phyloP scores from a whole-genome alignment of 2,113 vertebrate genomes.

The Poeciliopsis retropinna region DNA sequence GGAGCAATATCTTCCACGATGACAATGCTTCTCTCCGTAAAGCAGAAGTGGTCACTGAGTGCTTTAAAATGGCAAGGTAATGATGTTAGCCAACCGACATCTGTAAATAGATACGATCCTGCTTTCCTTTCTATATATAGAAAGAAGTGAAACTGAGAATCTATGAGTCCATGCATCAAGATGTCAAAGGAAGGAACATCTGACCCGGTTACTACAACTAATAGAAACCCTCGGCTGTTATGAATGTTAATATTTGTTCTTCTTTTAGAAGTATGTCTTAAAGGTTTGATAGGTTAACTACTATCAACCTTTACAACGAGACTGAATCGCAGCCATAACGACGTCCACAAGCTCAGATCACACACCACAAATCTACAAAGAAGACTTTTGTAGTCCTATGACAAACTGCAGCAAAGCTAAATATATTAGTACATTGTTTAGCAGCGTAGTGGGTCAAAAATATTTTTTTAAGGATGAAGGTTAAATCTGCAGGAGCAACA shows the following conservation, averaged over 20 bases:
- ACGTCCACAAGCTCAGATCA: slow-evolving; percentile 49
- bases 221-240: slow-evolving; percentile 29
- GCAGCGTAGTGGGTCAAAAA: slow-evolving; percentile 9
- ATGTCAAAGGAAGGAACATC: slow-evolving; percentile 8
- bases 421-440: slow-evolving; percentile 29
- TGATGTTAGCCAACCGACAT: slow-evolving; percentile 69
- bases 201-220: slow-evolving; percentile 11
- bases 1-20: slow-evolving; percentile 68
- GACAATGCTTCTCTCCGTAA: slow-evolving; percentile 68
- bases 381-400: slow-evolving; percentile 57
- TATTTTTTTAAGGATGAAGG: not conserved
- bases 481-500: not conserved
- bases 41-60: slow-evolving; percentile 73
- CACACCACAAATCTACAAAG: slow-evolving; percentile 47
- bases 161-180: slow-evolving; percentile 29
- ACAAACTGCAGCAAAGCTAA: slow-evolving; percentile 43
- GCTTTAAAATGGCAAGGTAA: slow-evolving; percentile 72
- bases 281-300: slow-evolving; percentile 14
- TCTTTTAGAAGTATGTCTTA: not conserved
- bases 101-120: slow-evolving; percentile 67
- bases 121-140: slow-evolving; percentile 71
- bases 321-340: slow-evolving; percentile 34
- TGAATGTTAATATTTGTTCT: slow-evolving; percentile 20
- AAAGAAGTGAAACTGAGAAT: slow-evolving; percentile 41
- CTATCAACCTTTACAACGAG: slow-evolving; percentile 18